Evolutionary conservation across 2,797 vertebrate genomes (phyloP).

Genomic region (Menidia menidia): DNA sequence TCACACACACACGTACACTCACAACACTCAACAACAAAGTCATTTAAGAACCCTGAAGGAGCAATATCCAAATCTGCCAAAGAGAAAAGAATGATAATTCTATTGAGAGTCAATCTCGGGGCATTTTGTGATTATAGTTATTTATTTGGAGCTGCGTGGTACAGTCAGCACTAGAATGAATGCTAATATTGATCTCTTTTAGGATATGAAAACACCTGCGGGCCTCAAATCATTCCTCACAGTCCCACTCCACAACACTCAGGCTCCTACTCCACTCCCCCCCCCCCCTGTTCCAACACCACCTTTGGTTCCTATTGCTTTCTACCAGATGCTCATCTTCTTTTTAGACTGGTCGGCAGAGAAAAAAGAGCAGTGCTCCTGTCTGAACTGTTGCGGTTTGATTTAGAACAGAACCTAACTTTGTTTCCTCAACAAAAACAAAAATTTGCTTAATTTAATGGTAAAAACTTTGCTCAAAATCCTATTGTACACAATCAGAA

Average conservation of each 20-base stretch:
- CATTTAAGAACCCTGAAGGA: slow-evolving; percentile 80
- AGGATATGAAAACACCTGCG: slow-evolving; percentile 83
- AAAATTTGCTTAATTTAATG: too few relatives aligned
- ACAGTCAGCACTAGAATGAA: slow-evolving; percentile 78
- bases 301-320: slow-evolving; percentile 42
- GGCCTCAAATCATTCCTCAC: slow-evolving; percentile 80
- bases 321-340: slow-evolving; percentile 32
- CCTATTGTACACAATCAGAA: too few relatives aligned
- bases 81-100: slow-evolving; percentile 83
- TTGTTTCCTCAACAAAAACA: slow-evolving; percentile 5
- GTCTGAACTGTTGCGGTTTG: slow-evolving; percentile 22
- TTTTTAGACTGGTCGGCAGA: slow-evolving; percentile 28
- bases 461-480: too few relatives aligned
- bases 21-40: slow-evolving; percentile 72
- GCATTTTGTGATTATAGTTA: slow-evolving; percentile 86
- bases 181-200: slow-evolving; percentile 83
- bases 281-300: slow-evolving; percentile 1
- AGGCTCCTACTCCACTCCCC: slow-evolving; percentile 34
- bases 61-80: slow-evolving; percentile 85
- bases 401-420: slow-evolving; percentile 15
- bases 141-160: slow-evolving; percentile 81
- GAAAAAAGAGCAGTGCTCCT: not conserved
- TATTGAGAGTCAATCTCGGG: slow-evolving; percentile 85
- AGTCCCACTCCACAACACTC: slow-evolving; percentile 54
- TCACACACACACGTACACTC: slow-evolving; percentile 36